phyloP scores from a whole-genome alignment of 2,797 vertebrate species.

The Dermochelys coriacea region DNA sequence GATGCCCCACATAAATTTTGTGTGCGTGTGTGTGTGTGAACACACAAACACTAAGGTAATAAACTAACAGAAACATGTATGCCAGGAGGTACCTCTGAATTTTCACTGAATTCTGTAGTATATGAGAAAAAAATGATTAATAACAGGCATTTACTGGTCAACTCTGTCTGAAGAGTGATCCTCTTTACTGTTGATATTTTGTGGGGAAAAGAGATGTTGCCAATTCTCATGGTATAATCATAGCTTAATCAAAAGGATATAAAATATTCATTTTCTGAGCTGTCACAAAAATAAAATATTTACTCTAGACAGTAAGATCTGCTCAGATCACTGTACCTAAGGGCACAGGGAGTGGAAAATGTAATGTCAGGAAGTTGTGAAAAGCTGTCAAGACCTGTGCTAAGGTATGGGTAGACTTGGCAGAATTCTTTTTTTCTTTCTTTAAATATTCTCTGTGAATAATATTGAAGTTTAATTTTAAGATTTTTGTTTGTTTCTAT shows the following conservation, averaged over 20 bases:
- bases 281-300: neutral
- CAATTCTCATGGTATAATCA: neutral
- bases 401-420: neutral
- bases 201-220: neutral
- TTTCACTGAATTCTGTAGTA: neutral
- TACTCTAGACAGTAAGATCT: neutral
- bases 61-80: neutral
- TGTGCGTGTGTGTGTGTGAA: neutral
- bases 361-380: neutral
- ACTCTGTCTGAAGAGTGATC: neutral
- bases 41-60: neutral
- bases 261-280: neutral
- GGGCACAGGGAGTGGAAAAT: neutral
- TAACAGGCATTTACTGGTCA: neutral
- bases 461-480: neutral
- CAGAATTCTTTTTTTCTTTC: neutral
- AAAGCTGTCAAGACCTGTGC: neutral
- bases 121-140: neutral
- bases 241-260: neutral
- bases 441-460: neutral
- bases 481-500: neutral
- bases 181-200: neutral
- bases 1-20: neutral
- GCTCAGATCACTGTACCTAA: rapidly evolving
- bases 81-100: neutral